Percentiles rank a stretch among this genome's conserved stretches.
These are phyloP conservation scores for Meloidogyne floridensis DNA, from an alignment of 1,140 invertebrate genomes.

Conservation along the genomic window DNA sequence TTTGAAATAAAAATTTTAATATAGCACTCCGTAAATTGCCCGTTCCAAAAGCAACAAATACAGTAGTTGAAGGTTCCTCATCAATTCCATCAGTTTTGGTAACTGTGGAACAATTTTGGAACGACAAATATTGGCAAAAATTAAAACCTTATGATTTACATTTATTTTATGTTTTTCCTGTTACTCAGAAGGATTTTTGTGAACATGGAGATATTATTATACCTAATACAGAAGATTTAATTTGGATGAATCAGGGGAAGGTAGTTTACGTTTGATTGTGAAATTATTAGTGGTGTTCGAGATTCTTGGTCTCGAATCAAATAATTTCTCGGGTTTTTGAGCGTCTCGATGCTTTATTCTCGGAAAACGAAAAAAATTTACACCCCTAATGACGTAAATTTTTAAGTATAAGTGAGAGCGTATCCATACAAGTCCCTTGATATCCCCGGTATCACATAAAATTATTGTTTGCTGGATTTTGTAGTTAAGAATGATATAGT, in stretches of 20 bases:
- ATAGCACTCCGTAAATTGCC: slow-evolving; percentile 39
- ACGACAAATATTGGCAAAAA: slow-evolving; percentile 35
- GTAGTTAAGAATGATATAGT: too few species aligned
- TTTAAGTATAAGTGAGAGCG: too few species aligned
- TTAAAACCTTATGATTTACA: slow-evolving; percentile 38
- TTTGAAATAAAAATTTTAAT: background rate
- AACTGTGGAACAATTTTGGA: slow-evolving; percentile 45
- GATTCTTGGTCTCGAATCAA: too few species aligned
- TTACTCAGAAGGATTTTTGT: slow-evolving; percentile 12
- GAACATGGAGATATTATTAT: background rate
- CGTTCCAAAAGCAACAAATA: slow-evolving; percentile 32
- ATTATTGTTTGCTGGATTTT: too few species aligned
- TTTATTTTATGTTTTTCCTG: slow-evolving; percentile 43
- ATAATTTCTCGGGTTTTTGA: too few species aligned
- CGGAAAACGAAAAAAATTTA: too few species aligned
- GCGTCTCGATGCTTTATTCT: too few species aligned
- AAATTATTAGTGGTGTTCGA: too few species aligned
- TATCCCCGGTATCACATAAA: too few species aligned
- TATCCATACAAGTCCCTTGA: too few species aligned
- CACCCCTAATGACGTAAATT: too few species aligned
- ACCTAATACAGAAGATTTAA: background rate
- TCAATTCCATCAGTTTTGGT: slow-evolving; percentile 30
- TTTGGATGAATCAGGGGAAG: slow-evolving; percentile 26
- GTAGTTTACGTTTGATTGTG: background rate
- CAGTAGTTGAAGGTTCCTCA: background rate